phyloP scores from a whole-genome alignment of 1,140 invertebrate species.

The Anastrepha obliqua region DNA sequence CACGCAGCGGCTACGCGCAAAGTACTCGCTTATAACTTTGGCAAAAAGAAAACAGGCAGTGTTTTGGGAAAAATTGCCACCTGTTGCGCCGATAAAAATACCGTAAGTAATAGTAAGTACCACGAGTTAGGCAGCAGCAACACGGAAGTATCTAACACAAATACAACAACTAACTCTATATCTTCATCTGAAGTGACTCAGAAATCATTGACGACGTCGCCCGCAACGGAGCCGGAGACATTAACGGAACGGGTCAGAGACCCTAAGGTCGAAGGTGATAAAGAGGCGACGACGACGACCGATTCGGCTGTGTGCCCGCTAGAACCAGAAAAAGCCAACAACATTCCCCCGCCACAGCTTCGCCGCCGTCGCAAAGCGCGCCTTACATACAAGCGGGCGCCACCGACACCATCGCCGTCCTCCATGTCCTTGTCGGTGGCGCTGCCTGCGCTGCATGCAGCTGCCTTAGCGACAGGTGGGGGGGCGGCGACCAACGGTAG shows the following conservation, averaged over 20 bases:
- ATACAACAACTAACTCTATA: neutral
- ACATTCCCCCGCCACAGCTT: slow-evolving; percentile 39
- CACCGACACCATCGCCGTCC: slow-evolving; percentile 50
- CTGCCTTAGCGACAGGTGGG: neutral
- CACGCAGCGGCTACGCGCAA: slow-evolving; percentile 14
- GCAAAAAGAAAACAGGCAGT: slow-evolving; percentile 36
- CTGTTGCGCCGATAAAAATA: neutral
- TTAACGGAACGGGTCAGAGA: neutral
- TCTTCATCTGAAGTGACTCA: neutral
- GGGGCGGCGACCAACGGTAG: neutral
- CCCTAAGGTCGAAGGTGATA: neutral
- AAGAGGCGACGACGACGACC: slow-evolving; percentile 29
- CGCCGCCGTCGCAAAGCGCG: slow-evolving; percentile 42
- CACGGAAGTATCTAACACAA: neutral
- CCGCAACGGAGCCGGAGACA: slow-evolving; percentile 47
- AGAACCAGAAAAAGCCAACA: slow-evolving; percentile 23
- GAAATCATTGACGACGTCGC: slow-evolving; percentile 28
- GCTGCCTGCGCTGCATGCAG: slow-evolving; percentile 14
- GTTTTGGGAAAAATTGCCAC: neutral
- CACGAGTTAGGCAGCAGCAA: neutral
- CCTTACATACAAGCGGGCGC: slow-evolving; percentile 37
- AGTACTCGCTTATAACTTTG: neutral
- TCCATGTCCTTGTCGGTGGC: slow-evolving; percentile 50
- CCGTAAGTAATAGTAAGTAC: neutral
- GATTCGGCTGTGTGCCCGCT: slow-evolving; percentile 43